Conservation (phyloP, 2,888 invertebrate species). For the Chloroclysta siterata region DNA sequence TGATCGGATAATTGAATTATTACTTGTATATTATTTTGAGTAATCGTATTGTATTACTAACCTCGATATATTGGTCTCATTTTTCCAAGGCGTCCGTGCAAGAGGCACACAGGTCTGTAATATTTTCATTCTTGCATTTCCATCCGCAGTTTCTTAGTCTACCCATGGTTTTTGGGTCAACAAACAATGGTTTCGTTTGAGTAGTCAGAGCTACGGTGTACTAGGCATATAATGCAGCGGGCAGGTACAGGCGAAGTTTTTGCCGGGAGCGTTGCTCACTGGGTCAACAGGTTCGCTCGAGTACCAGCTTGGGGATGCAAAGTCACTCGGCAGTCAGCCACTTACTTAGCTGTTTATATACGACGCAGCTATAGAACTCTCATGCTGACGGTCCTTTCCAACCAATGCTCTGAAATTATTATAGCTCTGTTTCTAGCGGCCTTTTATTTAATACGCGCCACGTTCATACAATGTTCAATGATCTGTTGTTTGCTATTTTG, state of each 20-base stretch:
- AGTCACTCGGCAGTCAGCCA: conserved; percentile 63
- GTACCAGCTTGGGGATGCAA: conserved; percentile 66
- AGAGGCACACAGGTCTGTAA: conserved; percentile 15
- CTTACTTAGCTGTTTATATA: conserved; percentile 69
- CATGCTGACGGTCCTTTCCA: conserved; percentile 38
- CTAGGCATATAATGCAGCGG: conserved; percentile 59
- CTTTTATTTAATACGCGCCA: too few species aligned
- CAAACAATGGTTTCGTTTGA: conserved; percentile 61
- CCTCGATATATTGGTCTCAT: background rate
- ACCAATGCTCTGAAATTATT: conserved; percentile 39
- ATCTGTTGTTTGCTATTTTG: conserved; percentile 60
- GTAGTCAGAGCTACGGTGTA: conserved; percentile 53
- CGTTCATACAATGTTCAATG: conserved; percentile 65
- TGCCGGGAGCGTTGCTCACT: conserved; percentile 71
- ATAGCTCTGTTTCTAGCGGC: conserved; percentile 49
- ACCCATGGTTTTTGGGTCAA: conserved; percentile 54
- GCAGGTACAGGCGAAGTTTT: conserved; percentile 69
- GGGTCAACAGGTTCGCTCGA: conserved; percentile 78
- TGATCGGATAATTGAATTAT: conserved; percentile 11
- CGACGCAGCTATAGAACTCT: conserved; percentile 46
- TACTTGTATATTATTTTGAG: background rate
- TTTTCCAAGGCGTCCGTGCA: too few species aligned
- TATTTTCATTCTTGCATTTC: conserved; percentile 42
- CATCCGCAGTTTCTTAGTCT: conserved; percentile 35
- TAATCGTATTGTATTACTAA: background rate